Percentiles rank a stretch among this genome's conserved stretches.
phyloP scores from a whole-genome alignment of 2,113 vertebrate genomes.

The Piprites chloris region DNA sequence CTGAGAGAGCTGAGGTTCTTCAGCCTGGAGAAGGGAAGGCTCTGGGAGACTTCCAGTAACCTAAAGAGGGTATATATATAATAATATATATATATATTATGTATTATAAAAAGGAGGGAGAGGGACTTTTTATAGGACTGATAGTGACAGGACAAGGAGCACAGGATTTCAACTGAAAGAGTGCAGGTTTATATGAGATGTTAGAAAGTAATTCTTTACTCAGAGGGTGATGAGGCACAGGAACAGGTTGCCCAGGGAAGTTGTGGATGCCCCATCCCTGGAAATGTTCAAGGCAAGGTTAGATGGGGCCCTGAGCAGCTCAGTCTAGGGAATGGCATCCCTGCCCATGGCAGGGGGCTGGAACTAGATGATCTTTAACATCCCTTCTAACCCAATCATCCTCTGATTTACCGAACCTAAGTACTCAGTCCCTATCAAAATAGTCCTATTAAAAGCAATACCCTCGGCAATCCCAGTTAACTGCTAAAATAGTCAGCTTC shows the following conservation, averaged over 20 bases:
- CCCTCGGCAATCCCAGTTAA: background rate
- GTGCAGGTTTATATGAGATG: background rate
- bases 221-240: background rate
- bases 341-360: background rate
- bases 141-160: background rate
- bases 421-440: background rate
- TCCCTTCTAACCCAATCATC: background rate
- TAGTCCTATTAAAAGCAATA: background rate
- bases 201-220: background rate
- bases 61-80: too few relatives aligned
- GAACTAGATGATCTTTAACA: background rate
- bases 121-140: background rate
- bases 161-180: background rate
- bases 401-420: background rate
- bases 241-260: background rate
- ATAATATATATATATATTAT: too few relatives aligned
- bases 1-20: background rate
- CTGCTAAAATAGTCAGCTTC: background rate
- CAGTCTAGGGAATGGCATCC: background rate
- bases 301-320: background rate
- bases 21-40: background rate
- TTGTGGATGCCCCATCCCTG: background rate
- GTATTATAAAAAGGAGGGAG: background rate
- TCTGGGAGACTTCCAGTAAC: background rate
- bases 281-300: background rate